A percentile compares a stretch with the other conserved stretches of the same genome.
Conservation (phyloP, 1,140 invertebrate species). For the Drosophila nebulosa region DNA sequence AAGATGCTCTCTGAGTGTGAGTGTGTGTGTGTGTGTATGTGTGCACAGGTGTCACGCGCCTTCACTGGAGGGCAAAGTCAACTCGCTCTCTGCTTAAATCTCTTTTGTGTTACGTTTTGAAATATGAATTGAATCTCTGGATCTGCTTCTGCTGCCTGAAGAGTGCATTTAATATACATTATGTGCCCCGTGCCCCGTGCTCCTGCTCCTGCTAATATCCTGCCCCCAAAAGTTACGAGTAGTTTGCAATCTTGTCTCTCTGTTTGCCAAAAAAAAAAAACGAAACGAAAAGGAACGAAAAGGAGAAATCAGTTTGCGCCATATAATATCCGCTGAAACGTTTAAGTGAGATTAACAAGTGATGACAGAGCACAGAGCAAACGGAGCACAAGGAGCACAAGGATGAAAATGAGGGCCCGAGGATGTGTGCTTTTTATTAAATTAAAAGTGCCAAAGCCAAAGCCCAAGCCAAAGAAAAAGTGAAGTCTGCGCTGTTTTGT, state of each 20-base stretch:
- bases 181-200: slow-evolving; percentile 20
- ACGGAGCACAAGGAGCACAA: neutral
- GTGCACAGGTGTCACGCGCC: slow-evolving; percentile 73
- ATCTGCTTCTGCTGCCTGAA: slow-evolving; percentile 21
- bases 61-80: slow-evolving; percentile 5
- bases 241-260: slow-evolving; percentile 44
- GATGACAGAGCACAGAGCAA: slow-evolving; percentile 43
- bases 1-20: slow-evolving; percentile 31
- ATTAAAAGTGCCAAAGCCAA: slow-evolving; percentile 45
- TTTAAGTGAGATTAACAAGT: slow-evolving; percentile 74
- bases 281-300: slow-evolving; percentile 21
- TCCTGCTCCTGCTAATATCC: slow-evolving; percentile 56
- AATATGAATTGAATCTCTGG: slow-evolving; percentile 69
- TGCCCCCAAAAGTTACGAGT: slow-evolving; percentile 55
- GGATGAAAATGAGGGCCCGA: slow-evolving; percentile 20
- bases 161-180: slow-evolving; percentile 79
- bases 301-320: slow-evolving; percentile 8
- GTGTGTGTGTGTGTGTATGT: slow-evolving; percentile 34
- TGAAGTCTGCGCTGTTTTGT: neutral
- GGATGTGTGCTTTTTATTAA: slow-evolving; percentile 54
- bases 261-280: slow-evolving; percentile 24
- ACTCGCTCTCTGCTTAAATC: slow-evolving; percentile 1
- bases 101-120: slow-evolving; percentile 65
- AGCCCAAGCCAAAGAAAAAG: neutral
- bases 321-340: slow-evolving; percentile 71